Evolutionary conservation across 2,888 invertebrate species (phyloP), one percentile per base, ranked within the genome.

Genomic region (Steromphala cineraria): DNA sequence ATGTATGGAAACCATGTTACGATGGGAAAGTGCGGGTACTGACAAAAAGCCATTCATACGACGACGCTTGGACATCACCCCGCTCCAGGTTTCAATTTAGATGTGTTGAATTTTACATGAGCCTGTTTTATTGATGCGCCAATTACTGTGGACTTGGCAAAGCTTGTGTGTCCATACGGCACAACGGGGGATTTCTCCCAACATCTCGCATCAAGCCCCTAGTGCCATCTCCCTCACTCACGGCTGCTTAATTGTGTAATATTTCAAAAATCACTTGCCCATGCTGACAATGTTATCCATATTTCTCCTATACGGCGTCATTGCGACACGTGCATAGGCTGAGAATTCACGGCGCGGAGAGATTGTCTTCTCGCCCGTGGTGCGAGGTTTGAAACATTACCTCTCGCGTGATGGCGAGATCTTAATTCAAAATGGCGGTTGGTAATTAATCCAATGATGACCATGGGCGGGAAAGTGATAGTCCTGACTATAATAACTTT

Each of bases 101-200:
- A 21, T 28, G 75, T 79, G 79, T 77, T 82, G 82, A 79, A 82
- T 82, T 82, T 82, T 82, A 79, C 82, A 82, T 82, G 82, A 82
- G 78, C n/a, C 56, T 78, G 81, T 78, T 78, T 81, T 62, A 81
- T 81, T 81, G 78, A 81, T 81, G 78, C 52, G 19, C 31, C 78
- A 81, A 81, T 81, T 81, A 81, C 74, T 67, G 53, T 46, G 53
- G 67, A 55, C 78, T 55, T 19, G 71, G 74, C 71, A 24, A 36
- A 24, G 56, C 46, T 53, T 24, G 76, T 19, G 52, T 21, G 56
- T 21, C 15, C 71, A 71, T 71, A 71, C 71, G 36, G 36, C 71
- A 31, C 71, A 36, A 31, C 62, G 46, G 31, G 79, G n/a, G 17
- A 53, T 19, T 53, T 55, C 74, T 53, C 31, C 74, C 71, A 28